Evolutionary conservation across 35 echinoderm and acorn worm genomes (phyloP).

Genomic region (Lytechinus variegatus): DNA sequence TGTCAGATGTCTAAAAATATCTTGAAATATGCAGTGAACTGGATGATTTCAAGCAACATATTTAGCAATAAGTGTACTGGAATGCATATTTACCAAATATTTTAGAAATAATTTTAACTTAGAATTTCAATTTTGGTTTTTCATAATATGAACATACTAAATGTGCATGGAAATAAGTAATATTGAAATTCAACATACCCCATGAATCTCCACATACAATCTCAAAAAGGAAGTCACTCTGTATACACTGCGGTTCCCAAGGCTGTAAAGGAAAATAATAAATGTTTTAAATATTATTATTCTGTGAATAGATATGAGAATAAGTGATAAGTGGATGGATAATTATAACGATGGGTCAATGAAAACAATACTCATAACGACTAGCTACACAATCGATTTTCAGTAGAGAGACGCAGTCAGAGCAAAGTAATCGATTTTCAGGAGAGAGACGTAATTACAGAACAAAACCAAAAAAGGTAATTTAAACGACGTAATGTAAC

Average conservation of each 20-base stretch:
- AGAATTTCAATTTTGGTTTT: too few species aligned
- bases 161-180: too few species aligned
- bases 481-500: neutral
- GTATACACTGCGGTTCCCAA: conserved; percentile 91
- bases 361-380: too few species aligned
- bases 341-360: too few species aligned
- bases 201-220: conserved; percentile 89
- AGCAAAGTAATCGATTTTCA: neutral
- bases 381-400: neutral
- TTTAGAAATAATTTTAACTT: too few species aligned
- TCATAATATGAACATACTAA: too few species aligned
- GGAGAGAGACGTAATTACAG: neutral
- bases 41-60: too few species aligned
- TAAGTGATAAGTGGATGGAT: too few species aligned
- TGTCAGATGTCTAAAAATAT: too few species aligned
- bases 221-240: conserved; percentile 76
- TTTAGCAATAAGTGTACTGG: too few species aligned
- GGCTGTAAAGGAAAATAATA: conserved; percentile 48
- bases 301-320: neutral
- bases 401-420: neutral
- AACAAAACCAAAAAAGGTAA: neutral
- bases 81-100: too few species aligned
- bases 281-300: neutral
- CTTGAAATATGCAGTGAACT: too few species aligned
- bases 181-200: conserved; percentile 63